These are phyloP conservation scores for Crepidodera aurea DNA, from an alignment of 2,888 invertebrate genomes.

Conservation along the genomic window DNA sequence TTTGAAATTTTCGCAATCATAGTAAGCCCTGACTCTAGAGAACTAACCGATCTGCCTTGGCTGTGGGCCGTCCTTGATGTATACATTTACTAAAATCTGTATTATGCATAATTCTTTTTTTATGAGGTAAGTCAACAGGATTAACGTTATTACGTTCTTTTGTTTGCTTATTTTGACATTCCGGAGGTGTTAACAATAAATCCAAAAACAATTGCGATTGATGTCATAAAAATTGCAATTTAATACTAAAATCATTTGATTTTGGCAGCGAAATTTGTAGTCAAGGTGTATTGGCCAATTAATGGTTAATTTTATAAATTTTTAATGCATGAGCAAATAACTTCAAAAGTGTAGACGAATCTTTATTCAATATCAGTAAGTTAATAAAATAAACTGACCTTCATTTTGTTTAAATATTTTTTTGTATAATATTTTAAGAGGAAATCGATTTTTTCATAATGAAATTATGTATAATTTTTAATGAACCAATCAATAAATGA, in stretches of 20 bases:
- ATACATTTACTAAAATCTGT: too few species aligned
- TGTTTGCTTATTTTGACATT: too few species aligned
- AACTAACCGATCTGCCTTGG: too few species aligned
- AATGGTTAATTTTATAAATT: background rate
- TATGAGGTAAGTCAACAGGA: too few species aligned
- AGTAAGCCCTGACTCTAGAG: too few species aligned
- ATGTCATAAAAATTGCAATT: background rate
- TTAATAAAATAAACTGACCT: conserved; percentile 4
- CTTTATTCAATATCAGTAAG: conserved; percentile 3
- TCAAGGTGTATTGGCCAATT: background rate
- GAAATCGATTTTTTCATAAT: conserved; percentile 10
- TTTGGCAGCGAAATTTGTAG: background rate
- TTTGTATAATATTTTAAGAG: conserved; percentile 9
- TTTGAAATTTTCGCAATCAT: too few species aligned
- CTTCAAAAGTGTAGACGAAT: background rate
- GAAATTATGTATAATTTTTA: conserved; percentile 14
- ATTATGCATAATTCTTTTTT: too few species aligned
- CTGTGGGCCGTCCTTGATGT: too few species aligned
- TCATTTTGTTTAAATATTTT: conserved; percentile 5
- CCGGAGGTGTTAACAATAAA: background rate
- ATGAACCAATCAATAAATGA: conserved; percentile 1
- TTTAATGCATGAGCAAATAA: background rate
- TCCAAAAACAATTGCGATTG: background rate
- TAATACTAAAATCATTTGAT: background rate
- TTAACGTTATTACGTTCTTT: too few species aligned